Conservation (phyloP, 2,797 vertebrate genomes). For the Clarias laeviceps region DNA sequence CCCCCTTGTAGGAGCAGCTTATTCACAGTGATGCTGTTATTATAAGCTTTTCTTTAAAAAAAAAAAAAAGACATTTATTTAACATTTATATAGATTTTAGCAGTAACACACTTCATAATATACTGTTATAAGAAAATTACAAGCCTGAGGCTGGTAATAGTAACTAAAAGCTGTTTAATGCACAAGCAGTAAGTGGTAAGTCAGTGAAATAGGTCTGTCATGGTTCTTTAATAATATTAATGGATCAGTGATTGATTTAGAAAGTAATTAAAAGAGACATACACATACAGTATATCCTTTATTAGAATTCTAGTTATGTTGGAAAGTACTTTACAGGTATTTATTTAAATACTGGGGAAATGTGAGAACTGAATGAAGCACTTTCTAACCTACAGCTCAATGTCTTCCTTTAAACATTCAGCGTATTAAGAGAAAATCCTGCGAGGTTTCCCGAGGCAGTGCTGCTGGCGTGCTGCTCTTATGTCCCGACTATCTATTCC, state of each 20-base stretch:
- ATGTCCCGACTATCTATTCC: not conserved
- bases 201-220: not conserved
- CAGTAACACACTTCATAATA: not conserved
- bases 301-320: not conserved
- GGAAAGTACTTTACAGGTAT: not conserved
- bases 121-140: not conserved
- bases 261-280: too few relatives aligned
- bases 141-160: not conserved
- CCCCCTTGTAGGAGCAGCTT: too few relatives aligned
- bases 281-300: too few relatives aligned
- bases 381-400: not conserved
- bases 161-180: not conserved
- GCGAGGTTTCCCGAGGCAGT: not conserved
- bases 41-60: not conserved
- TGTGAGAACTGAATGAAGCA: not conserved
- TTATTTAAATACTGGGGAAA: not conserved
- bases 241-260: not conserved
- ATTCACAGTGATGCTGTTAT: too few relatives aligned
- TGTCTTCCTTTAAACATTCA: constrained; percentile 9
- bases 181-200: too few relatives aligned
- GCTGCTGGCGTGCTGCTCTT: constrained; percentile 3
- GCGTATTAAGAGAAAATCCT: constrained; percentile 15
- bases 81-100: not conserved
- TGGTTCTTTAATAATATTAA: not conserved
- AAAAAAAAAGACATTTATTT: not conserved